Evolutionary conservation across 2,888 invertebrate species (phyloP), one percentile per base, ranked within the genome.

Genomic region (Trisateles emortualis): DNA sequence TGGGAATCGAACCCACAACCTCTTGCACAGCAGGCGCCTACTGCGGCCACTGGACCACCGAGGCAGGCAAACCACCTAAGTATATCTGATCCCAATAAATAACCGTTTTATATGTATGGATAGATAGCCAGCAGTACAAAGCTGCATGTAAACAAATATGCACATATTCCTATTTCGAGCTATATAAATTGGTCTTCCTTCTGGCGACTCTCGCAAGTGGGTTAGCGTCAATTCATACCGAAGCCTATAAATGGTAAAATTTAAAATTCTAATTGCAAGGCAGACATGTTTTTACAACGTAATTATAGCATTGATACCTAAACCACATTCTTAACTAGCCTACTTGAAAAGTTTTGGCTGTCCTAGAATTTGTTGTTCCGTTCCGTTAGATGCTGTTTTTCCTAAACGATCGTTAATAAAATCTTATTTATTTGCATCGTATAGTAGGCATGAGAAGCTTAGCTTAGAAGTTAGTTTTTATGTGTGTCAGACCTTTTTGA

Each of bases 171-270:
- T 36, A 17, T 29, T 2, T 36, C 5, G 30, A 50, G 49, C 51
- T 41, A 32, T 16, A 38, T 24, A 40, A 46, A 33, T 33, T 16
- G 43, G 29, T 62, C 59, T 51, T 64, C 56, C 59, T 57, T 46
- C 52, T 58, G 38, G 33, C 30, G 36, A 33, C 41, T 51, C 33
- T 46, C 42, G 19, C 26, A 52, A 45, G 32, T 57, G 11, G 52
- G 42, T 50, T 42, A 59, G 39, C 30, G 22, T 38, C 22, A 52
- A 22, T 59, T 32, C 50, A 33, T 57, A 48, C 48, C 47, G 48
- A 59, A 59, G 51, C 42, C 68, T 58, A 44, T 68, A 65, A 55
- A 70, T 46, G 70, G 64, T 41, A 47, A 53, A 51, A 56, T 55
- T 59, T 59, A 47, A 47, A 58, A 56, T 61, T 61, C 47, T 52